A percentile compares a stretch with the other conserved stretches of the same genome.
Evolutionary conservation across 2,888 invertebrate genomes (phyloP).

Genomic region (Agapostemon virescens): DNA sequence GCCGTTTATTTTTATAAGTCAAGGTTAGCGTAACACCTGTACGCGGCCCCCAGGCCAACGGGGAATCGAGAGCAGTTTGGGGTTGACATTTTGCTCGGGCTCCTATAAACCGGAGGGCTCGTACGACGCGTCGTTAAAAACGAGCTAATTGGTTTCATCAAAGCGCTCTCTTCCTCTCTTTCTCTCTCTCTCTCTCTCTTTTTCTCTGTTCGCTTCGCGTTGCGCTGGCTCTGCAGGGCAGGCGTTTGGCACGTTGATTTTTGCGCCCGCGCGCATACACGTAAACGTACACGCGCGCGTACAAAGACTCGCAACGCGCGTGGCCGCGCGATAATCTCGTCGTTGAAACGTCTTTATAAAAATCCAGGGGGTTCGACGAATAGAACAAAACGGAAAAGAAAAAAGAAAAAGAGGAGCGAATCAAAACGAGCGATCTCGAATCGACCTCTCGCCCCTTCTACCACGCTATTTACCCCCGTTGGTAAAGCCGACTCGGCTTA

Average conservation of each 20-base stretch:
- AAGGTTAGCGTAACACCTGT: slow-evolving; percentile 67
- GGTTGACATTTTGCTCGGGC: slow-evolving; percentile 73
- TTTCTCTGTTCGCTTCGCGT: slow-evolving; percentile 53
- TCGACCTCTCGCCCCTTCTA: slow-evolving; percentile 28
- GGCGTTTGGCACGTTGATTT: slow-evolving; percentile 49
- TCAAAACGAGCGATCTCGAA: slow-evolving; percentile 18
- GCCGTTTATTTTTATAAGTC: slow-evolving; percentile 67
- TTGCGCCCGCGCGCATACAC: no score
- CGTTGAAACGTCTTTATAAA: slow-evolving; percentile 51
- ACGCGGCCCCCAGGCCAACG: slow-evolving; percentile 40
- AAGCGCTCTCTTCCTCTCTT: slow-evolving; percentile 58
- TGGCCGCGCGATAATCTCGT: slow-evolving; percentile 42
- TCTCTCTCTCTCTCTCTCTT: neutral
- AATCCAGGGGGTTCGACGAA: neutral
- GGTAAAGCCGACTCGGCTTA: slow-evolving; percentile 44
- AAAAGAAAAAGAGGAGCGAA: neutral
- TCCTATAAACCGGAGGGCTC: slow-evolving; percentile 68
- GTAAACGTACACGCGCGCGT: neutral
- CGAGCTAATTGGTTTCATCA: slow-evolving; percentile 75
- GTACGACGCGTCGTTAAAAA: slow-evolving; percentile 73
- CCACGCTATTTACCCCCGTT: slow-evolving; percentile 40
- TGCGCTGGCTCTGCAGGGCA: slow-evolving; percentile 33
- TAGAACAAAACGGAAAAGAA: neutral
- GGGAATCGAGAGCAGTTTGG: slow-evolving; percentile 70
- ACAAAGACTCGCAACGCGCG: neutral